These are phyloP conservation scores for Scaptomyza caliginosa DNA, from an alignment of 2,888 invertebrate genomes.

Conservation along the genomic window DNA sequence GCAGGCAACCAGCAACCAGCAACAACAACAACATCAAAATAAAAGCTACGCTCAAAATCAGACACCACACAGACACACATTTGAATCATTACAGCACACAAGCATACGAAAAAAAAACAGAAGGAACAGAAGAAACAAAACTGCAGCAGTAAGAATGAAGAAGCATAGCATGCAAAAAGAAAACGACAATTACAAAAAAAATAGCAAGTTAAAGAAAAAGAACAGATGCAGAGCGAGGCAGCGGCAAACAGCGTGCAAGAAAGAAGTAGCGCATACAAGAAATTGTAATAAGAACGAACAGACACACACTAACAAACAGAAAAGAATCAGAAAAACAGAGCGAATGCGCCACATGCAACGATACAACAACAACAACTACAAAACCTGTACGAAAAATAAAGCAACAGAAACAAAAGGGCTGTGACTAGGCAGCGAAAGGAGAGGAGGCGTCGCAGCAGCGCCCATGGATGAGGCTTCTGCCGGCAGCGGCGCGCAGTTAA, in stretches of 20 bases:
- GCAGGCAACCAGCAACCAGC: slow-evolving; percentile 15
- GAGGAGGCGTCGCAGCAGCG: slow-evolving; percentile 1
- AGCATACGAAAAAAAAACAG: slow-evolving; percentile 20
- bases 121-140: slow-evolving; percentile 5
- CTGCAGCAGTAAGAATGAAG: slow-evolving; percentile 12
- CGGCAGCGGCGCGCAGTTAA: slow-evolving; percentile 52
- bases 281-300: slow-evolving; percentile 69
- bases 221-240: slow-evolving; percentile 28
- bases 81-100: slow-evolving; percentile 59
- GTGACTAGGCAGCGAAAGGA: slow-evolving; percentile 27
- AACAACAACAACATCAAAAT: slow-evolving; percentile 27
- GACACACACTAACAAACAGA: slow-evolving; percentile 24
- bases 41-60: slow-evolving; percentile 73
- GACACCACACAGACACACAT: slow-evolving; percentile 49
- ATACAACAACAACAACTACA: slow-evolving; percentile 38
- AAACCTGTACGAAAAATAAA: slow-evolving; percentile 55
- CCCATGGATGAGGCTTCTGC: slow-evolving; percentile 39
- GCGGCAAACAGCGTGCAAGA: slow-evolving; percentile 36
- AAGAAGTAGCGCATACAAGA: slow-evolving; percentile 41
- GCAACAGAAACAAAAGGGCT: slow-evolving; percentile 53
- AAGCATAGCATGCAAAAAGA: slow-evolving; percentile 41
- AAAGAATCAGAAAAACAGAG: slow-evolving; percentile 47
- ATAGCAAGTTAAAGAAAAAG: slow-evolving; percentile 5
- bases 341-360: slow-evolving; percentile 73
- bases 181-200: slow-evolving; percentile 43